These are phyloP conservation scores for Caenorhabditis remanei DNA, from an alignment of 1,140 invertebrate species.

Conservation along the genomic window DNA sequence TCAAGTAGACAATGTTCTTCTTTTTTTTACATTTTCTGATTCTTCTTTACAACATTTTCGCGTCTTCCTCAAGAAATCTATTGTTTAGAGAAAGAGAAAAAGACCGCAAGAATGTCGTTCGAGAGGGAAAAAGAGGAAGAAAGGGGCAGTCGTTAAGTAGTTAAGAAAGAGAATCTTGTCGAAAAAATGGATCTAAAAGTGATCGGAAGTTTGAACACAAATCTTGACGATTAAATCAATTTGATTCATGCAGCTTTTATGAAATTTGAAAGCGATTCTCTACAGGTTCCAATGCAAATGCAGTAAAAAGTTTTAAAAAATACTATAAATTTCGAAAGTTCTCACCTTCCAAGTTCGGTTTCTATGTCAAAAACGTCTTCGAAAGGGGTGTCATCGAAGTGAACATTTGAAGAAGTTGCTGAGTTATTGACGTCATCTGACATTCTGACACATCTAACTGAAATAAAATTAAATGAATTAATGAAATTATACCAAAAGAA, in stretches of 20 bases:
- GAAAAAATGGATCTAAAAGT: background rate
- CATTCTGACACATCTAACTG: constrained; percentile 43
- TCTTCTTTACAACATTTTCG: background rate
- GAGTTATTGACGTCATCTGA: constrained; percentile 48
- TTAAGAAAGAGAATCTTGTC: background rate
- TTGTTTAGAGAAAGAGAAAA: background rate
- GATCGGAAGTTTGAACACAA: background rate
- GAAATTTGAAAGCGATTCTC: no score
- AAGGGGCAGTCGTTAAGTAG: background rate
- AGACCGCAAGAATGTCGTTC: background rate
- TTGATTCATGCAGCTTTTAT: no score
- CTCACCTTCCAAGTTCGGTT: constrained; percentile 67
- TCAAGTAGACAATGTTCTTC: background rate
- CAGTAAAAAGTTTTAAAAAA: no score
- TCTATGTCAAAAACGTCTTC: constrained; percentile 64
- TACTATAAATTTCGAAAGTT: background rate
- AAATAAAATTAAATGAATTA: background rate
- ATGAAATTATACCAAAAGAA: background rate
- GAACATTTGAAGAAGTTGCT: constrained; percentile 39
- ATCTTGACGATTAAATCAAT: background rate
- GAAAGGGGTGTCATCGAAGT: constrained; percentile 65
- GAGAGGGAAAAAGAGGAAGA: background rate
- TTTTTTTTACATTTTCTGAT: background rate
- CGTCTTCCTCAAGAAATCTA: background rate
- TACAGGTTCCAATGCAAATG: no score